phyloP scores from a whole-genome alignment of 2,797 vertebrate species.

The Rhadinocentrus ornatus region DNA sequence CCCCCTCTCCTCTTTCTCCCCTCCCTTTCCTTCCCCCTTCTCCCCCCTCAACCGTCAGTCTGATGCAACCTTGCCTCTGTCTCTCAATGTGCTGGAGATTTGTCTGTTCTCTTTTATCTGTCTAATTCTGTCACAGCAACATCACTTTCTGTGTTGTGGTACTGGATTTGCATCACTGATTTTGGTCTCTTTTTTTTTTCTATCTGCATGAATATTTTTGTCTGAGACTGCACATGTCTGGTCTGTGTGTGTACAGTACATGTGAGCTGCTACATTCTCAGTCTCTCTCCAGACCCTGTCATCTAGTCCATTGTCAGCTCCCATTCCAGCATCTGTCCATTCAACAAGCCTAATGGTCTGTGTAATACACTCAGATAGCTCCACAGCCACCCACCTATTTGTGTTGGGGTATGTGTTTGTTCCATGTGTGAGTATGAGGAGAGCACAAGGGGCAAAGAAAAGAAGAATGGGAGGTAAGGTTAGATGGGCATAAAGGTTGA shows the following conservation, averaged over 20 bases:
- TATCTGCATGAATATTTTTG: not conserved
- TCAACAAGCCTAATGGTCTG: conserved; percentile 79
- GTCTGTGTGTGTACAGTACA: conserved; percentile 31
- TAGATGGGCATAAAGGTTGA: conserved; percentile 29
- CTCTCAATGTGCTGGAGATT: conserved; percentile 14
- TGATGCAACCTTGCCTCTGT: conserved; percentile 29
- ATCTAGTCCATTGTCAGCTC: conserved; percentile 71
- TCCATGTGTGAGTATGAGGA: conserved; percentile 17
- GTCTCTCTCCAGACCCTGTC: conserved; percentile 60
- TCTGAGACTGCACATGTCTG: conserved; percentile 6
- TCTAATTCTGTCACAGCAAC: conserved; percentile 7
- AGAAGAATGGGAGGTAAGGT: conserved; percentile 38
- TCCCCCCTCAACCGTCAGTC: conserved; percentile 18
- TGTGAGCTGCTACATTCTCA: conserved; percentile 52
- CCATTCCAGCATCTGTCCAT: conserved; percentile 69
- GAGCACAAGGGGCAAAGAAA: conserved; percentile 15
- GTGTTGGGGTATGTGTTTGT: conserved; percentile 42
- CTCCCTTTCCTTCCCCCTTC: too few relatives aligned
- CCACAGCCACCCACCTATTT: conserved; percentile 70
- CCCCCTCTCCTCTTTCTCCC: too few relatives aligned
- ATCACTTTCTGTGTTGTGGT: not conserved
- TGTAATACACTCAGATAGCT: conserved; percentile 76
- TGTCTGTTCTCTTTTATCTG: conserved; percentile 20
- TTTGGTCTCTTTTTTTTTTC: not conserved
- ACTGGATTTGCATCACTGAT: not conserved